Evolutionary conservation across 2,113 vertebrate species (phyloP).

Genomic region (Halcyon senegalensis): DNA sequence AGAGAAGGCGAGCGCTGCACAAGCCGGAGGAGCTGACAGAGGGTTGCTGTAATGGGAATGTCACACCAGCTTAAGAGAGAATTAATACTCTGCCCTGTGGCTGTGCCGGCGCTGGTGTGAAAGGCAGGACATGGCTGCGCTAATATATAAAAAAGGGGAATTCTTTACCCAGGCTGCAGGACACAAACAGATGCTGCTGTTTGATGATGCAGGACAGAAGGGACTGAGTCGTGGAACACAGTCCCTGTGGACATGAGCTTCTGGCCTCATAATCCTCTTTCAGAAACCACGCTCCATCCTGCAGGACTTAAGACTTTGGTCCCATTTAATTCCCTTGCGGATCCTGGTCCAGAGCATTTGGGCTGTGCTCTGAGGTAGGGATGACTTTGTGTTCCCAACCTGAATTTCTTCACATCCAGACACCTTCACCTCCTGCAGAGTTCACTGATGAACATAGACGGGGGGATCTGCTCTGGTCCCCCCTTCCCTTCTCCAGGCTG

Average conservation of each 20-base stretch:
- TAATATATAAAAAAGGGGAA: background rate
- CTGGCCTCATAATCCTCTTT: background rate
- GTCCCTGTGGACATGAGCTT: background rate
- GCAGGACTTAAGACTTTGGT: background rate
- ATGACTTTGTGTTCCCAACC: background rate
- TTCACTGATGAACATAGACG: accelerated
- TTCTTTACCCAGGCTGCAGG: background rate
- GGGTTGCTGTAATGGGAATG: background rate
- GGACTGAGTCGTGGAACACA: background rate
- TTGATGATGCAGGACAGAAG: constrained; percentile 8
- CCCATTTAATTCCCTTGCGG: background rate
- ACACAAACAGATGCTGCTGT: background rate
- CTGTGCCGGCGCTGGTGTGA: background rate
- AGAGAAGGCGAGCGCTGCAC: accelerated
- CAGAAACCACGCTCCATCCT: background rate
- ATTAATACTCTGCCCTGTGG: background rate
- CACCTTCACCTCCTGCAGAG: accelerated
- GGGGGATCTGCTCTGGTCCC: background rate
- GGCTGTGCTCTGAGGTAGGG: background rate
- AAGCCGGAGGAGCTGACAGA: background rate
- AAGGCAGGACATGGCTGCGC: background rate
- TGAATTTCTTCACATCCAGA: background rate
- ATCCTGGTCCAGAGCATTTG: background rate
- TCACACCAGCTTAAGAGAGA: background rate
- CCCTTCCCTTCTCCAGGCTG: background rate